phyloP scores from a whole-genome alignment of 2,888 invertebrate species.

The Anorthoa munda region DNA sequence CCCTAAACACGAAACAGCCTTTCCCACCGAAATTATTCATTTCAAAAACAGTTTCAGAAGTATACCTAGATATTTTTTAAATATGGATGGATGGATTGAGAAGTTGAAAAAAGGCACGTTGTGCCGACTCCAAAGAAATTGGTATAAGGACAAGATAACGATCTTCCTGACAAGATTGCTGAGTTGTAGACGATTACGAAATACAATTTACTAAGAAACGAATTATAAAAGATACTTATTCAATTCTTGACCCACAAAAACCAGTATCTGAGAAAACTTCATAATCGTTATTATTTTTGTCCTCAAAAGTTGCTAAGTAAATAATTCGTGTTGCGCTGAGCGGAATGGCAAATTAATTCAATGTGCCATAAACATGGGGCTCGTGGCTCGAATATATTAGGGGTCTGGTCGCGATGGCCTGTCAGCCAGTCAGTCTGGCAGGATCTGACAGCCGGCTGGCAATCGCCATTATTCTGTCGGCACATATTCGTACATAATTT shows the following conservation, averaged over 20 bases:
- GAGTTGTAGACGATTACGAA: neutral
- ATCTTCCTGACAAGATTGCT: no score
- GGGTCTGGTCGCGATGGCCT: constrained; percentile 43
- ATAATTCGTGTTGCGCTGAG: constrained; percentile 29
- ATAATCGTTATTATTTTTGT: constrained; percentile 26
- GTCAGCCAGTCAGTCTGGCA: constrained; percentile 41
- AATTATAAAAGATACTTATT: neutral
- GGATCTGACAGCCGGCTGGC: constrained; percentile 30
- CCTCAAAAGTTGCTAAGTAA: constrained; percentile 22
- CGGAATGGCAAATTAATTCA: constrained; percentile 57
- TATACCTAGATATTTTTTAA: neutral
- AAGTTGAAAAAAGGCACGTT: neutral
- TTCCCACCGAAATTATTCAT: no score
- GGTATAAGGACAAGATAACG: no score
- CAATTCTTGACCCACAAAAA: neutral
- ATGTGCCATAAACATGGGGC: constrained; percentile 48
- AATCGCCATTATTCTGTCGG: constrained; percentile 24
- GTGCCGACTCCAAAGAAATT: no score
- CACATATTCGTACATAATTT: constrained; percentile 31
- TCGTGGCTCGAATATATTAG: constrained; percentile 54
- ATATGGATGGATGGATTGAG: neutral
- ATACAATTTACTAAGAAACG: neutral
- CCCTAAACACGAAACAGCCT: no score
- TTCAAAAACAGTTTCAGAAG: no score
- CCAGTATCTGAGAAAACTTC: neutral